Evolutionary conservation across 2,797 vertebrate genomes (phyloP).

Genomic region (Rhinichthys osculus): DNA sequence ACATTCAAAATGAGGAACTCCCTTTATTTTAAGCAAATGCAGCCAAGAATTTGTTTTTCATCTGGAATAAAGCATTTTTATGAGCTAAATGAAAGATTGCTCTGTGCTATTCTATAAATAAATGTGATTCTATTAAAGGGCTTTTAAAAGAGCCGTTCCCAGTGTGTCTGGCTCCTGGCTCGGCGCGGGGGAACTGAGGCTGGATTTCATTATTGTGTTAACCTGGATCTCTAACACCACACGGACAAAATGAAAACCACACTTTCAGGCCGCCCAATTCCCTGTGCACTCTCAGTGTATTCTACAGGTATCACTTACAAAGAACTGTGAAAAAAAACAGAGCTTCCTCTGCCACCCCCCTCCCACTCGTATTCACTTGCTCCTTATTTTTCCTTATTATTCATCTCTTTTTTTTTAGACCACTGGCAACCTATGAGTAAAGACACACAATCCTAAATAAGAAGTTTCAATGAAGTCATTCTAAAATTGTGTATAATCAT

Average conservation of each 20-base stretch:
- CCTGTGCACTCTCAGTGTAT: conserved; percentile 65
- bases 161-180: conserved; percentile 71
- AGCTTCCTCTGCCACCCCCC: conserved; percentile 16
- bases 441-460: neutral
- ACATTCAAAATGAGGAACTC: neutral
- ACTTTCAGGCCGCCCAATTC: conserved; percentile 67
- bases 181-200: conserved; percentile 64
- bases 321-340: conserved; percentile 57
- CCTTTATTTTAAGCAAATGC: conserved; percentile 20
- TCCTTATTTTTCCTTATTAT: conserved; percentile 41
- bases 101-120: conserved; percentile 49
- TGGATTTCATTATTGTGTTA: conserved; percentile 77
- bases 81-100: conserved; percentile 38
- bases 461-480: neutral
- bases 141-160: conserved; percentile 68
- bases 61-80: conserved; percentile 35
- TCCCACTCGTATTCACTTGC: conserved; percentile 49
- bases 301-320: conserved; percentile 75
- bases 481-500: neutral
- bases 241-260: conserved; percentile 74
- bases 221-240: conserved; percentile 72
- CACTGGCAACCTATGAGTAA: neutral
- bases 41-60: conserved; percentile 20
- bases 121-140: conserved; percentile 41
- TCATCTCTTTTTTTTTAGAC: conserved; percentile 14